Conservation (phyloP, 1,140 invertebrate genomes). For the Procambarus virginalis region DNA sequence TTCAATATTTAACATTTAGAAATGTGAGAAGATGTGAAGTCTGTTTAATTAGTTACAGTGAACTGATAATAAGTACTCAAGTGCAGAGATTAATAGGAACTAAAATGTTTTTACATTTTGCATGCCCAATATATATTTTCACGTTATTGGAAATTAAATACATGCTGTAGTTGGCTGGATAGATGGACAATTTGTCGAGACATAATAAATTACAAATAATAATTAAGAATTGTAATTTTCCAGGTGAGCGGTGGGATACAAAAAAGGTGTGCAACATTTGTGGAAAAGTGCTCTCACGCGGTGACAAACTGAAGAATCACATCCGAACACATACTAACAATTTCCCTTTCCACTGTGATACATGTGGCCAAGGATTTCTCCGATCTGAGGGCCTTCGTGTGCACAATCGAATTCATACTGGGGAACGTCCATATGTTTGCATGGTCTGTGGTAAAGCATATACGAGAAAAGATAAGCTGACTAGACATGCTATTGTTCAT, state of each 20-base stretch:
- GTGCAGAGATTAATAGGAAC: no score
- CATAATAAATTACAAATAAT: not conserved
- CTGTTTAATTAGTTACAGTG: no score
- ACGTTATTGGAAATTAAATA: no score
- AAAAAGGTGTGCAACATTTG: conserved; percentile 61
- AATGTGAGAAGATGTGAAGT: no score
- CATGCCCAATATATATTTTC: no score
- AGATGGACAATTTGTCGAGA: no score
- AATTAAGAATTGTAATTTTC: not conserved
- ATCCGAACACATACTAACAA: conserved; percentile 61
- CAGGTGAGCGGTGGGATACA: conserved; percentile 58
- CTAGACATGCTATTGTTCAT: conserved; percentile 61
- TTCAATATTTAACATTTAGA: no score
- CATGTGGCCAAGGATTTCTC: conserved; percentile 58
- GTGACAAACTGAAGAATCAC: conserved; percentile 64
- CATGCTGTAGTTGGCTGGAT: no score
- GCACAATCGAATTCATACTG: conserved; percentile 52
- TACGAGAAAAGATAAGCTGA: conserved; percentile 58
- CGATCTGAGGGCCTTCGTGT: conserved; percentile 55
- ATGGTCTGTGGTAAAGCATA: conserved; percentile 56
- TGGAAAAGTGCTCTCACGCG: conserved; percentile 60
- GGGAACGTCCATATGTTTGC: conserved; percentile 55
- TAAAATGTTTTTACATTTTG: no score
- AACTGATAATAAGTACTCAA: no score
- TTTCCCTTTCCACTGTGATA: conserved; percentile 56